Percentiles rank a stretch among this genome's conserved stretches.
These are phyloP conservation scores for Acanthosepion pharaonis DNA, from an alignment of 2,888 invertebrate species.

Conservation along the genomic window DNA sequence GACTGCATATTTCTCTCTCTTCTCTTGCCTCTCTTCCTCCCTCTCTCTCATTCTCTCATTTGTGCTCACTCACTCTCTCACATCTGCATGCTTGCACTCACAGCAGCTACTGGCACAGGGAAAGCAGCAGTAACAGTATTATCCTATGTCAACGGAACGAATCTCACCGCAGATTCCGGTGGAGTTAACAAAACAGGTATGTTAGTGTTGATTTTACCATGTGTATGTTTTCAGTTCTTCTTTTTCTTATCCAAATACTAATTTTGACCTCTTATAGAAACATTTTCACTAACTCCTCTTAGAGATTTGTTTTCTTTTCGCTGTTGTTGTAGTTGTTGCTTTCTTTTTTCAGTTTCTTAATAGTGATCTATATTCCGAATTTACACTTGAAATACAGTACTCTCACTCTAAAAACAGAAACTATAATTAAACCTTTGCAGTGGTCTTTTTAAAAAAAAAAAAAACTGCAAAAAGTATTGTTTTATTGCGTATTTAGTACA, in stretches of 20 bases:
- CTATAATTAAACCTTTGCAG: background rate
- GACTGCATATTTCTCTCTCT: background rate
- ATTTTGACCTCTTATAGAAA: background rate
- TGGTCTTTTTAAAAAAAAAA: background rate
- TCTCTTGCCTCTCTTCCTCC: background rate
- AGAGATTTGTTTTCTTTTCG: background rate
- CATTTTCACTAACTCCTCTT: background rate
- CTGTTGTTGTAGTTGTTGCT: background rate
- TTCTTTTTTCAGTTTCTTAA: background rate
- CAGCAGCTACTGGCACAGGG: slow-evolving; percentile 33
- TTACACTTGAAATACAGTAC: background rate
- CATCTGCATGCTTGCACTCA: slow-evolving; percentile 10
- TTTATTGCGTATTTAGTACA: background rate
- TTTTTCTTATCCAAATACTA: background rate
- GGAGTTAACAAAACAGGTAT: slow-evolving; percentile 33
- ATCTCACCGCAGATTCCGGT: slow-evolving; percentile 33
- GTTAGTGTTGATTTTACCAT: slow-evolving; percentile 33
- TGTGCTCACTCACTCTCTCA: slow-evolving; percentile 7
- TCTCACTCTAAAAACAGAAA: background rate
- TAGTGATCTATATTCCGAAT: background rate
- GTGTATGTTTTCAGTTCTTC: slow-evolving; percentile 17
- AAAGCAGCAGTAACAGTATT: slow-evolving; percentile 33
- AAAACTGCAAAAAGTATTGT: background rate
- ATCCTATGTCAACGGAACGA: slow-evolving; percentile 33
- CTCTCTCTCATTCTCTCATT: background rate